These are phyloP conservation scores for Nothocercus julius DNA, from an alignment of 2,113 vertebrate species.

Conservation along the genomic window DNA sequence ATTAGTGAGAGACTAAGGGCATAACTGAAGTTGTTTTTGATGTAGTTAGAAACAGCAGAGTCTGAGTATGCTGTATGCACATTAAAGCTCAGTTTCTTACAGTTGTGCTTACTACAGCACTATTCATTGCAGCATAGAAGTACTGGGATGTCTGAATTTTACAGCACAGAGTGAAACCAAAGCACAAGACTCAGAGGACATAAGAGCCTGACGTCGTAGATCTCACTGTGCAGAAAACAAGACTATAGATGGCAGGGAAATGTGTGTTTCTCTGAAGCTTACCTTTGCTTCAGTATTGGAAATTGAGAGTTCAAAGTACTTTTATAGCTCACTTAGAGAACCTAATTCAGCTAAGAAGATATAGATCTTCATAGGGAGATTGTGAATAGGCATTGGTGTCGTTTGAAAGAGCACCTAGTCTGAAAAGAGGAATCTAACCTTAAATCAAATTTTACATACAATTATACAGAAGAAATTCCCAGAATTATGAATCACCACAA, in stretches of 20 bases:
- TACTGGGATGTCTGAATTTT: constrained; percentile 15
- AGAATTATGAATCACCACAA: neutral
- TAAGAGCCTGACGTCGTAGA: neutral
- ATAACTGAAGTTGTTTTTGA: constrained; percentile 33
- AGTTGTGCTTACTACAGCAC: constrained; percentile 39
- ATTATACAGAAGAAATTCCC: neutral
- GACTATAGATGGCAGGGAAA: neutral
- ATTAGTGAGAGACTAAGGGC: constrained; percentile 29
- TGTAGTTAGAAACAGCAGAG: constrained; percentile 20
- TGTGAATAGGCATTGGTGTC: neutral
- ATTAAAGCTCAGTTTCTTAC: constrained; percentile 31
- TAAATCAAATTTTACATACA: neutral
- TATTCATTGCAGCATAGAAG: constrained; percentile 4
- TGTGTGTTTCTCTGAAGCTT: neutral
- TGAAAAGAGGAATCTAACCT: neutral
- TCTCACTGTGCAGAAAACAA: neutral
- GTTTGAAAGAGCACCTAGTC: neutral
- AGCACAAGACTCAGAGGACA: neutral
- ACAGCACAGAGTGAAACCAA: neutral
- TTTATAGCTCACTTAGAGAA: neutral
- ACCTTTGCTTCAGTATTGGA: neutral
- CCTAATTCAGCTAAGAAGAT: neutral
- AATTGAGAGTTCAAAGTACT: neutral
- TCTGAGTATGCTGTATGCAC: neutral
- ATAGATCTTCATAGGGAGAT: neutral